Base-by-base conservation (phyloP, 2,797 vertebrate species). In the Sebastes steindachneri region DNA sequence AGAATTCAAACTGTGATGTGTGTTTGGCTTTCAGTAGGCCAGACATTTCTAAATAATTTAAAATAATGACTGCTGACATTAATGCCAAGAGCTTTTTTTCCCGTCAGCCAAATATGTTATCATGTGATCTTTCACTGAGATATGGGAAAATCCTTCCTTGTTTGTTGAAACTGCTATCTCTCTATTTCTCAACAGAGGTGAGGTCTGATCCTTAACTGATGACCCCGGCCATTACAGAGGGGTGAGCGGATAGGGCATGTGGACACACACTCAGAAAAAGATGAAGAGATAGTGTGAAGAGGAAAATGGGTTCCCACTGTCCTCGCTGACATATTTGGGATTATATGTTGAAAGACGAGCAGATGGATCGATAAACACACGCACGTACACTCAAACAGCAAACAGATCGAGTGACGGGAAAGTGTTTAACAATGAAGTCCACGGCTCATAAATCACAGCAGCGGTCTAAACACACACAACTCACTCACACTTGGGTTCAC, bases 41-140 rank as follows among this genome's bases (percentile, higher is more conserved):
- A 60, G 71, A 9, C 29, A 21, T 68, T 79, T 67, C 10, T 59
- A 11, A 59, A 69, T 17, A 57, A 31, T 82, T 66, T 28, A n/a
- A 80, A 85, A 67, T 71, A 82, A 80, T 69, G 64, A 66, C 66
- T 77, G 48, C 60, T 53, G 64, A 82, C 67, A 80, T 70, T 73
- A 80, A 88, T 79, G 83, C 73, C 73, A 31, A 67, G 83, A 82
- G 60, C 55, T 82, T 37, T 41, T 41, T 79, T 80, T 79, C 80
- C 68, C 80, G 77, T 87, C 86, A 89, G 74, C 68, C 75, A 86
- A 93, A 91, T 75, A 93, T 93, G 84, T 90, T 94, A 93, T 93
- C 89, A 65, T 45, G 19, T 5, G 66, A 92, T 94, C 87, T 87
- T 68, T 80, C 41, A 57, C 67, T 54, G 64, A 93, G 89, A 92